These are phyloP conservation scores for Enteromius argenteus DNA, from an alignment of 2,797 vertebrate genomes.

Conservation along the genomic window DNA sequence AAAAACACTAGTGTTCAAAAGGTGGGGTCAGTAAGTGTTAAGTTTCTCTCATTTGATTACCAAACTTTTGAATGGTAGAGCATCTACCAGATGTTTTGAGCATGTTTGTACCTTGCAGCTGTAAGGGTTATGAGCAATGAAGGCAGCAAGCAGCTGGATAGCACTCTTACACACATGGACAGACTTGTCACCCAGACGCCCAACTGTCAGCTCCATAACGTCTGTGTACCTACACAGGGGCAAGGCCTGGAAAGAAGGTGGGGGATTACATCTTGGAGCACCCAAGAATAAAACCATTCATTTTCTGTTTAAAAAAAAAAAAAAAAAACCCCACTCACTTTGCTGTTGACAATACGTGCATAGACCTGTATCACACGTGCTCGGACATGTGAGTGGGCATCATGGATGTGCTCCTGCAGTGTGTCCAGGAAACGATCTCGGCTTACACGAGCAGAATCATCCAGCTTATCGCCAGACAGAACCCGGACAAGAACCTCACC, in stretches of 20 bases:
- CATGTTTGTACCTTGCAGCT: constrained; percentile 88
- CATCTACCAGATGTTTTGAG: not conserved
- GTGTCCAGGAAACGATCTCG: constrained; percentile 91
- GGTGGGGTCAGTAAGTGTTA: not conserved
- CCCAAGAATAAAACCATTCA: not conserved
- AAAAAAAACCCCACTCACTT: constrained; percentile 74
- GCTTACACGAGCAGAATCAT: constrained; percentile 84
- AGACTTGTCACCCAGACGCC: constrained; percentile 91
- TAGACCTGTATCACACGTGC: constrained; percentile 90
- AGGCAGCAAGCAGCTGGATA: constrained; percentile 91
- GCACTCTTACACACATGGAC: constrained; percentile 92
- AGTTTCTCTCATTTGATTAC: not conserved
- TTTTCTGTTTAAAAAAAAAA: too few relatives aligned
- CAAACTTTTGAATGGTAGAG: not conserved
- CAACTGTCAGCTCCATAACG: constrained; percentile 88
- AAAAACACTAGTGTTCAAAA: not conserved
- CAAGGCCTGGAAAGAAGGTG: constrained; percentile 80
- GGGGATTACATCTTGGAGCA: not conserved
- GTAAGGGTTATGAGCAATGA: constrained; percentile 96
- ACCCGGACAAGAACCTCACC: constrained; percentile 88
- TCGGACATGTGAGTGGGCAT: constrained; percentile 87
- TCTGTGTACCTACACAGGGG: constrained; percentile 89
- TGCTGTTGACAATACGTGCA: constrained; percentile 88
- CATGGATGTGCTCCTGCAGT: constrained; percentile 89
- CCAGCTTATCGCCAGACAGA: constrained; percentile 87